A percentile compares a stretch with the other conserved stretches of the same genome.
Evolutionary conservation across 1,140 invertebrate genomes (phyloP).

Genomic region (Drosophila nigrodunni): DNA sequence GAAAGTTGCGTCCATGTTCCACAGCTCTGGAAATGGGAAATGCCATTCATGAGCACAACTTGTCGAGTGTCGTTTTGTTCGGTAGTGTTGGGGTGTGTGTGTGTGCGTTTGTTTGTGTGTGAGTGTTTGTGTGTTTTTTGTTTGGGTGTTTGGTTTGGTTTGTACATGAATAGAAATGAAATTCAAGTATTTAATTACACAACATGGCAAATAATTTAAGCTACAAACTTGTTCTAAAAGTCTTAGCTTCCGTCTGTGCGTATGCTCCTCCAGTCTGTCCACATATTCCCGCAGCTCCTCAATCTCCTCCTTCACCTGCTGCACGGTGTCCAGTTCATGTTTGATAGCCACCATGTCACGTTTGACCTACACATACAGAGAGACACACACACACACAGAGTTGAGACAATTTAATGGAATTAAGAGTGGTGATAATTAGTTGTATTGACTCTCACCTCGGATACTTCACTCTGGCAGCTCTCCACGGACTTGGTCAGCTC

Average conservation of each 20-base stretch:
- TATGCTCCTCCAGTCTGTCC: constrained; percentile 94
- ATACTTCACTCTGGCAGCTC: constrained; percentile 96
- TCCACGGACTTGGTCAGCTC: constrained; percentile 96
- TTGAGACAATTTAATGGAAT: constrained; percentile 13
- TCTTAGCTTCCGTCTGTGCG: constrained; percentile 92
- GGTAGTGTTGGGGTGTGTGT: constrained; percentile 36
- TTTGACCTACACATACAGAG: constrained; percentile 88
- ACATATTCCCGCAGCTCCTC: constrained; percentile 96
- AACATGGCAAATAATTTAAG: constrained; percentile 85
- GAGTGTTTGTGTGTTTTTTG: constrained; percentile 40
- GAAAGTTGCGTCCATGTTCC: constrained; percentile 38
- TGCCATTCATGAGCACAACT: constrained; percentile 35
- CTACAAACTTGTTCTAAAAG: constrained; percentile 93
- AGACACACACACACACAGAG: constrained; percentile 27
- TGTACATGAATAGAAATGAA: constrained; percentile 84
- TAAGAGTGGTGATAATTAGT: constrained; percentile 17
- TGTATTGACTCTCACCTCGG: constrained; percentile 86
- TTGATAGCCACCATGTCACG: constrained; percentile 97
- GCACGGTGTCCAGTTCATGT: constrained; percentile 95
- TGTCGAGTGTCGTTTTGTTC: constrained; percentile 42
- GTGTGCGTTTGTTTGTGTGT: constrained; percentile 2
- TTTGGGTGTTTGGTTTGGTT: constrained; percentile 78
- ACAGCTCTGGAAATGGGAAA: not conserved
- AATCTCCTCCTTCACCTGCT: constrained; percentile 97
- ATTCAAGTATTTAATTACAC: constrained; percentile 85